Evolutionary conservation across 1,140 invertebrate genomes (phyloP).

Genomic region (Magallana gigas): DNA sequence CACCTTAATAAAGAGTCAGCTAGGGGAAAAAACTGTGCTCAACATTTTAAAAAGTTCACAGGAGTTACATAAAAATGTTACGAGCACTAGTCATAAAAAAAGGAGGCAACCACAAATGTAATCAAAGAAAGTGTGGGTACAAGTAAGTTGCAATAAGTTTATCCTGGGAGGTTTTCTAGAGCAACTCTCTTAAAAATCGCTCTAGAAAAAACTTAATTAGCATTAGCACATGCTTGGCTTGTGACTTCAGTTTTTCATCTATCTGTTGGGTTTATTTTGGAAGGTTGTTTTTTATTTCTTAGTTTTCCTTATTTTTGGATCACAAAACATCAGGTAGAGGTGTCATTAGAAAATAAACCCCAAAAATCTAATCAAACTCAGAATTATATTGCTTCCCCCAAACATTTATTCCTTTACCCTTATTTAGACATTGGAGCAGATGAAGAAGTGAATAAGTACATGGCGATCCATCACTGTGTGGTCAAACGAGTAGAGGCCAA

Average conservation of each 20-base stretch:
- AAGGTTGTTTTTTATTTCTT: no score
- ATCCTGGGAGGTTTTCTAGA: neutral
- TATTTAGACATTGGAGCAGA: no score
- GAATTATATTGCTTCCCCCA: no score
- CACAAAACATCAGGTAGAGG: no score
- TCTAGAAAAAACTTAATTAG: no score
- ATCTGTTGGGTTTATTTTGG: no score
- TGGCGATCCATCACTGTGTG: constrained; percentile 2
- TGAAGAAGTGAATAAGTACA: neutral
- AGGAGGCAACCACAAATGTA: neutral
- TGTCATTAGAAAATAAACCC: no score
- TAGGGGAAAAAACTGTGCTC: neutral
- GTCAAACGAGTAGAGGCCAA: neutral
- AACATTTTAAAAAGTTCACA: constrained; percentile 15
- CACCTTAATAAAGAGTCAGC: constrained; percentile 18
- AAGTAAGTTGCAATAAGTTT: neutral
- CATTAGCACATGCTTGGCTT: neutral
- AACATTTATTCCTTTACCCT: no score
- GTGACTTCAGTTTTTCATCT: neutral
- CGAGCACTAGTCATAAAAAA: constrained; percentile 11
- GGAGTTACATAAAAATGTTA: constrained; percentile 4
- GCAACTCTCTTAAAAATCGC: no score
- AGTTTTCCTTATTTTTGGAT: no score
- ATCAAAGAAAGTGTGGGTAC: neutral
- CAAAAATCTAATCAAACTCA: no score